Evolutionary conservation across 2,888 invertebrate species (phyloP).

Genomic region (Leptogaster cylindrica): DNA sequence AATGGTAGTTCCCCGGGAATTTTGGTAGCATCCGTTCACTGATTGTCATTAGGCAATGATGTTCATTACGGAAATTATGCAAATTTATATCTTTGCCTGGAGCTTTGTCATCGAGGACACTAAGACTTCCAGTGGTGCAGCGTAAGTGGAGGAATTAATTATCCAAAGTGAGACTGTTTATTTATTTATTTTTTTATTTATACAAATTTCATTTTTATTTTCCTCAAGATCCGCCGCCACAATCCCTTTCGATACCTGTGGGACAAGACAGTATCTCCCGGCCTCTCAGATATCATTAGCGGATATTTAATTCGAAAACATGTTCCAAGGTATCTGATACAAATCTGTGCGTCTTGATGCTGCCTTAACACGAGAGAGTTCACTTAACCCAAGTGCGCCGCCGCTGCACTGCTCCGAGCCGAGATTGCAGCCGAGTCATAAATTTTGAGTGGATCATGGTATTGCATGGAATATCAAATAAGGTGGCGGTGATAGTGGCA

Average conservation of each 20-base stretch:
- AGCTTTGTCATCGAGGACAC: slow-evolving; percentile 44
- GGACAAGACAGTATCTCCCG: slow-evolving; percentile 21
- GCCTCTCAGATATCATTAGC: slow-evolving; percentile 46
- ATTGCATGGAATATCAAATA: slow-evolving; percentile 39
- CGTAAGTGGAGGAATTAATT: slow-evolving; percentile 47
- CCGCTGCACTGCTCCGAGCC: slow-evolving; percentile 12
- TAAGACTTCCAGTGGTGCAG: slow-evolving; percentile 27
- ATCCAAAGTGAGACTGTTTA: slow-evolving; percentile 43
- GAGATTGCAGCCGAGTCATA: slow-evolving; percentile 25
- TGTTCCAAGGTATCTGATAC: slow-evolving; percentile 46
- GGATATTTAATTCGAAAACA: slow-evolving; percentile 47
- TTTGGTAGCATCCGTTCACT: slow-evolving; percentile 4
- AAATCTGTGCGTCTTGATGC: slow-evolving; percentile 46
- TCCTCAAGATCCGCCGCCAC: slow-evolving; percentile 29
- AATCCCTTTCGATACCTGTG: slow-evolving; percentile 31
- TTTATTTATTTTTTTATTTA: no score
- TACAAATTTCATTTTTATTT: no score
- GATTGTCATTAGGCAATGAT: slow-evolving; percentile 40
- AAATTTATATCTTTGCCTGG: slow-evolving; percentile 39
- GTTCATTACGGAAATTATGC: slow-evolving; percentile 43
- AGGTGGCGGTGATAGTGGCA: slow-evolving; percentile 40
- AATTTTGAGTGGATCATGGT: slow-evolving; percentile 33
- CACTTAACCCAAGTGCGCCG: slow-evolving; percentile 42
- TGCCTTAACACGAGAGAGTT: slow-evolving; percentile 46
- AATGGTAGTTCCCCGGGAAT: neutral